Conservation (phyloP, 1,140 invertebrate species). For the Agrilus planipennis region DNA sequence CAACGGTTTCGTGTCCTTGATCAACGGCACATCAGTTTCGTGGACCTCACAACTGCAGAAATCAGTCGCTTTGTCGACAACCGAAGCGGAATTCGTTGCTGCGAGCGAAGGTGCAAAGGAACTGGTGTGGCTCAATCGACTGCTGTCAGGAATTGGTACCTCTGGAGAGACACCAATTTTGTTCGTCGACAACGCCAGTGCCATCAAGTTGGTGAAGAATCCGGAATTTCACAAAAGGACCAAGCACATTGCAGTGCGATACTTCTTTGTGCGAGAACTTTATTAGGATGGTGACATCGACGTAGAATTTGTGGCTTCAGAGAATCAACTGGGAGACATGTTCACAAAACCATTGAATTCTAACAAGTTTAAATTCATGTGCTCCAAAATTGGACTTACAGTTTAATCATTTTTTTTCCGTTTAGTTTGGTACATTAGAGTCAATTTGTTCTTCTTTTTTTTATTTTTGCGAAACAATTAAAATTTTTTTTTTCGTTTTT, state of each 20-base stretch:
- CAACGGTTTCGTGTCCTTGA: no score
- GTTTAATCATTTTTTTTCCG: no score
- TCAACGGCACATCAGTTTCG: no score
- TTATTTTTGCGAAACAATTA: no score
- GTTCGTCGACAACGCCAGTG: slow-evolving; percentile 16
- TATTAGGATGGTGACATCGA: slow-evolving; percentile 2
- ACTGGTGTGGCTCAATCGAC: slow-evolving; percentile 3
- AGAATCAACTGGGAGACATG: slow-evolving; percentile 18
- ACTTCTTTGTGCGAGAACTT: slow-evolving; percentile 22
- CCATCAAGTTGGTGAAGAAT: slow-evolving; percentile 18
- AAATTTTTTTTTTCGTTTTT: no score
- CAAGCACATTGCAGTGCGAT: slow-evolving; percentile 29
- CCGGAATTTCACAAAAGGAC: slow-evolving; percentile 14
- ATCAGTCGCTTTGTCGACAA: slow-evolving; percentile 24
- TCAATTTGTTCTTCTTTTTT: no score
- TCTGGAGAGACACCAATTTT: slow-evolving; percentile 14
- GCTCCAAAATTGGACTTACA: no score
- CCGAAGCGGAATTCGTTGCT: slow-evolving; percentile 31
- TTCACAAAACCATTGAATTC: slow-evolving; percentile 17
- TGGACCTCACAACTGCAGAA: slow-evolving; percentile 28
- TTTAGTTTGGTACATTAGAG: no score
- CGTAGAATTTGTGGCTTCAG: slow-evolving; percentile 13
- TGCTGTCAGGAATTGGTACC: no score
- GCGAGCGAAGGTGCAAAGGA: slow-evolving; percentile 17
- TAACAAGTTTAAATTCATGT: background rate